These are phyloP conservation scores for Pipistrellus nathusii DNA, from an alignment of 2,797 vertebrate genomes.

Conservation along the genomic window DNA sequence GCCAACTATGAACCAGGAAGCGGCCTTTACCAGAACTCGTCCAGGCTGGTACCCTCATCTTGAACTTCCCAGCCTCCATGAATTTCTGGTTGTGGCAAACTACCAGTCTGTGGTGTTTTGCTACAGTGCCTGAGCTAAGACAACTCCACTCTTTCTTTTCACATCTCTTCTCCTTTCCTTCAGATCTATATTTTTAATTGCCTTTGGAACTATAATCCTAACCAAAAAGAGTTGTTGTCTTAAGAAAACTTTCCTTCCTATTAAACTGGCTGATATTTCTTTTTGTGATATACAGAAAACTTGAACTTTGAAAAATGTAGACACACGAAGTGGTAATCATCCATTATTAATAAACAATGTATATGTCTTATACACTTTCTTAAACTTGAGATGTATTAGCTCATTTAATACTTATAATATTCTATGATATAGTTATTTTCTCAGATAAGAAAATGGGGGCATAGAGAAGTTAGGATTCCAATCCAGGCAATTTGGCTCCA, in stretches of 20 bases:
- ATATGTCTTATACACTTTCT: neutral
- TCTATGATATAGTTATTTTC: neutral
- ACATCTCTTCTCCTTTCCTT: neutral
- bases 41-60: neutral
- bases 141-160: neutral
- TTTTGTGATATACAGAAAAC: neutral
- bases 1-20: too few species aligned
- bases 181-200: neutral
- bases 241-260: neutral
- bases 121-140: neutral
- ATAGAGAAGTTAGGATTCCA: neutral
- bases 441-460: neutral
- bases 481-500: neutral
- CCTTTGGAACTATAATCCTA: neutral
- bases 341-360: neutral
- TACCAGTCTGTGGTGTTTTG: neutral
- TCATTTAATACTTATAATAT: neutral
- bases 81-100: neutral
- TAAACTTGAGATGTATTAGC: conserved; percentile 2
- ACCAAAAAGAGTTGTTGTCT: neutral
- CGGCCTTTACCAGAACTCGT: neutral
- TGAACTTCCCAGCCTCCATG: neutral
- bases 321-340: neutral
- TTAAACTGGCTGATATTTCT: neutral
- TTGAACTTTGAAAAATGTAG: neutral